Conservation (phyloP, 1,140 invertebrate genomes). For the Proctacanthus coquilletti region DNA sequence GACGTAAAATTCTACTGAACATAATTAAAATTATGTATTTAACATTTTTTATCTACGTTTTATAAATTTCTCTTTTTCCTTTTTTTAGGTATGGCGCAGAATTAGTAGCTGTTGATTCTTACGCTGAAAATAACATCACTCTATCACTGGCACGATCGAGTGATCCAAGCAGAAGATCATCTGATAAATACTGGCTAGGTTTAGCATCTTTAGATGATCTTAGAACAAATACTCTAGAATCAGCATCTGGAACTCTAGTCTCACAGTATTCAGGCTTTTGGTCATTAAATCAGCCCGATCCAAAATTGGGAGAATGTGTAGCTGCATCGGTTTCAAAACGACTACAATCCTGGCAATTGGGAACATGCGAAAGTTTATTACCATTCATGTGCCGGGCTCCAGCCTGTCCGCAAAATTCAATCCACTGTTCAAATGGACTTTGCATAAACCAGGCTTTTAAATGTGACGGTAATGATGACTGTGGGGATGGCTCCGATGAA, state of each 20-base stretch:
- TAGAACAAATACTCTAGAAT: conserved; percentile 82
- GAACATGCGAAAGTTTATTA: conserved; percentile 81
- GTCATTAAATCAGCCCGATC: conserved; percentile 74
- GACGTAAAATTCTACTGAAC: too few species aligned
- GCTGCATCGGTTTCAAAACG: conserved; percentile 58
- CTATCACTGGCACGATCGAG: conserved; percentile 52
- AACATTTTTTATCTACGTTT: too few species aligned
- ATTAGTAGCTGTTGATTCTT: conserved; percentile 75
- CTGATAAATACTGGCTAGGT: conserved; percentile 69
- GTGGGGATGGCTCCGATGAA: conserved; percentile 83
- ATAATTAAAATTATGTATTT: too few species aligned
- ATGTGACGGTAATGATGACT: conserved; percentile 87
- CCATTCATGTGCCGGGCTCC: conserved; percentile 85
- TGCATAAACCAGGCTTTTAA: conserved; percentile 80
- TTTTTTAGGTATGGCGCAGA: conserved; percentile 76
- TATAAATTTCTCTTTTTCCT: conserved; percentile 12
- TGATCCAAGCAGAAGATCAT: conserved; percentile 37
- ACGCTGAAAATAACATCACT: conserved; percentile 81
- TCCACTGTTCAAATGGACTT: conserved; percentile 82
- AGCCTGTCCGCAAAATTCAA: conserved; percentile 82
- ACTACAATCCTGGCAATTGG: conserved; percentile 78
- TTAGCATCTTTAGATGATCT: conserved; percentile 79
- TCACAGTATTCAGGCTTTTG: conserved; percentile 89
- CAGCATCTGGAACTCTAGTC: conserved; percentile 75
- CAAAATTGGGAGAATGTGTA: conserved; percentile 74